phyloP scores from a whole-genome alignment of 2,797 vertebrate species.

The Decapterus maruadsi region DNA sequence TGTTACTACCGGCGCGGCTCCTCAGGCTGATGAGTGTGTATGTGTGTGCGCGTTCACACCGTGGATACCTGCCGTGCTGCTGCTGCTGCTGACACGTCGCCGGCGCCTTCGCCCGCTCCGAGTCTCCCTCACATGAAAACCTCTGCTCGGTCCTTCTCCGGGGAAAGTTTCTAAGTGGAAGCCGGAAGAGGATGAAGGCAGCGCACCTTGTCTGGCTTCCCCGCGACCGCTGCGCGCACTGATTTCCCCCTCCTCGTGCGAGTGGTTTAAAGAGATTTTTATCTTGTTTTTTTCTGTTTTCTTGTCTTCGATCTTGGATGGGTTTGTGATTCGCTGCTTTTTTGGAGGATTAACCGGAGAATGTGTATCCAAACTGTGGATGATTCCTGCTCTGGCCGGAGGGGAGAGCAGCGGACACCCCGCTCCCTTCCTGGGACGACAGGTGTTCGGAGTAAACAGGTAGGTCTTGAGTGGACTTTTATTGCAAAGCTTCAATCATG shows the following conservation, averaged over 20 bases:
- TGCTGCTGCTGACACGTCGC: not conserved
- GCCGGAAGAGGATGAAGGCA: constrained; percentile 53
- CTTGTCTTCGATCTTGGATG: constrained; percentile 11
- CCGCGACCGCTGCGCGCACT: constrained; percentile 23
- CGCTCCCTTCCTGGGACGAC: constrained; percentile 62
- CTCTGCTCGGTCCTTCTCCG: not conserved
- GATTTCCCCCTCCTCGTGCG: not conserved
- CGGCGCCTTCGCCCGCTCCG: not conserved
- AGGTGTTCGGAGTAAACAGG: constrained; percentile 73
- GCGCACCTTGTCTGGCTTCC: constrained; percentile 6
- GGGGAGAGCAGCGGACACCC: constrained; percentile 58
- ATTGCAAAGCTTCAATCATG: no score
- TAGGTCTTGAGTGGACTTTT: constrained; percentile 9
- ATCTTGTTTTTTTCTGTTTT: not conserved
- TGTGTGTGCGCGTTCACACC: not conserved
- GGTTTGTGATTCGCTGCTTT: constrained; percentile 16
- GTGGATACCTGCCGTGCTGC: constrained; percentile 16
- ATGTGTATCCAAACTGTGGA: constrained; percentile 59
- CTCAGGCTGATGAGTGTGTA: constrained; percentile 18
- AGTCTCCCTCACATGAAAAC: not conserved
- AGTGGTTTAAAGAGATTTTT: not conserved
- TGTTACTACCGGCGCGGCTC: constrained; percentile 11
- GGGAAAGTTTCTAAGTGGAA: constrained; percentile 65
- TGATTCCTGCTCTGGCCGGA: constrained; percentile 60
- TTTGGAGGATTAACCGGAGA: constrained; percentile 29